phyloP scores from a whole-genome alignment of 2,113 vertebrate species.

The Rhinogobius similis region DNA sequence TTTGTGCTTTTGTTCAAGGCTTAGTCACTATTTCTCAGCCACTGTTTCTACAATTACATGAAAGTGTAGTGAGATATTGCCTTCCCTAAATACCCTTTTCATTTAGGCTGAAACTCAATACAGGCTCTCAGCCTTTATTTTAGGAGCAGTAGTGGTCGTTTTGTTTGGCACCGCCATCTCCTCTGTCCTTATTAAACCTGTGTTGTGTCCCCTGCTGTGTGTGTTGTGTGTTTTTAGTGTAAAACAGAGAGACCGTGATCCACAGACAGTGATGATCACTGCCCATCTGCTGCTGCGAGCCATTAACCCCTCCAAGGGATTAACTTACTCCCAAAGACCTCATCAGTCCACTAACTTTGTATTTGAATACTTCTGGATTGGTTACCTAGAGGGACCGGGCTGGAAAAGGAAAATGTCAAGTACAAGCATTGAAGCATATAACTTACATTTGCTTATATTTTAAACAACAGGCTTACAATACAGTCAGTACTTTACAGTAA shows the following conservation, averaged over 20 bases:
- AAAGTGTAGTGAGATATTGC: not conserved
- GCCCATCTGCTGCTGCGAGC: conserved; percentile 47
- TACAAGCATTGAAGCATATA: too few relatives aligned
- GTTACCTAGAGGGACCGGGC: not conserved
- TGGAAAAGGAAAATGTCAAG: not conserved
- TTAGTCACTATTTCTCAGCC: not conserved
- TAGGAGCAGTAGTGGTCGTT: not conserved
- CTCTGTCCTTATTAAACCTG: conserved; percentile 1
- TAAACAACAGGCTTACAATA: not conserved
- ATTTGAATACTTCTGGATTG: not conserved
- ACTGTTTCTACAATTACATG: not conserved
- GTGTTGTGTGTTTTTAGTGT: conserved; percentile 4
- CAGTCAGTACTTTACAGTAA: not conserved
- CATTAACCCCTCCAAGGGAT: conserved; percentile 44
- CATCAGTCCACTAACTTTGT: conserved; percentile 23
- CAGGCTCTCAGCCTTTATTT: not conserved
- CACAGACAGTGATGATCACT: conserved; percentile 13
- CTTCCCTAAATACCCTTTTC: not conserved
- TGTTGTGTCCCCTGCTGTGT: not conserved
- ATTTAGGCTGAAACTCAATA: not conserved
- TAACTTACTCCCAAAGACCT: conserved; percentile 43
- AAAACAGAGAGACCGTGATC: conserved; percentile 1
- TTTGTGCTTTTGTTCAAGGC: not conserved
- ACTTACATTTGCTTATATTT: not conserved
- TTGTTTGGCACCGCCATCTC: not conserved